Evolutionary conservation across 1,140 invertebrate species (phyloP), one percentile per base, ranked within the genome.

Genomic region (Halesus radiatus): DNA sequence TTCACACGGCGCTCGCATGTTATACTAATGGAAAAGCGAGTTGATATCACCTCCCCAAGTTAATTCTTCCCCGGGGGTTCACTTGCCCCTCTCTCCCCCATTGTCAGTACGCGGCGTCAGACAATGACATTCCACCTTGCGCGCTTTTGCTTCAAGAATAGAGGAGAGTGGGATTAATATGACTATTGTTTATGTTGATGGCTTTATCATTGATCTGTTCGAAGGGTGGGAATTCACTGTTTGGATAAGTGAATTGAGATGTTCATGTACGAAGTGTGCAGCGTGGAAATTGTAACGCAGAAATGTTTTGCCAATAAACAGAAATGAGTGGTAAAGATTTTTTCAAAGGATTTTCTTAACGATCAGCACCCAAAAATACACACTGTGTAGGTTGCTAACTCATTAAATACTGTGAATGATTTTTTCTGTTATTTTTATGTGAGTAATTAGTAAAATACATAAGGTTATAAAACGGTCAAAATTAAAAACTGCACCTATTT

Each of bases 11-110:
- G 20, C 18, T 16, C 20, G 26, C 72, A 16, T 75, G 72, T 75
- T 75, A 75, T 16, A 10, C 54, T 75, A 75, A 75, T 75, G 72
- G 72, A 75, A 58, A 37, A 75, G 72, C 54, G 72, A 75, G 72
- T 58, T 75, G 53, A 75, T 58, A 75, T 56, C 53, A 58, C 53
- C 72, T 56, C 53, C 72, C 72, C 72, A 13, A 52, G 20, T 58
- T 75, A 75, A 75, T 75, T 75, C n/a, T 18, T 20, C 72, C 72
- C 72, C 52, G 3, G 54, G 54, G 72, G 37, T 22, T 52, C 32
- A 10, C 23, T 29, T 29, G 22, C 26, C 26, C n/a, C 62, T 13
- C 10, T 3, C 62, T 16, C 62, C 26, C 62, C 29, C 5, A 72
- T 22, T 72, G 68, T 53, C 29, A 0, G 23, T 60, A 13, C 7